Base-by-base conservation (phyloP, 1,140 invertebrate genomes). In the Aethina tumida region DNA sequence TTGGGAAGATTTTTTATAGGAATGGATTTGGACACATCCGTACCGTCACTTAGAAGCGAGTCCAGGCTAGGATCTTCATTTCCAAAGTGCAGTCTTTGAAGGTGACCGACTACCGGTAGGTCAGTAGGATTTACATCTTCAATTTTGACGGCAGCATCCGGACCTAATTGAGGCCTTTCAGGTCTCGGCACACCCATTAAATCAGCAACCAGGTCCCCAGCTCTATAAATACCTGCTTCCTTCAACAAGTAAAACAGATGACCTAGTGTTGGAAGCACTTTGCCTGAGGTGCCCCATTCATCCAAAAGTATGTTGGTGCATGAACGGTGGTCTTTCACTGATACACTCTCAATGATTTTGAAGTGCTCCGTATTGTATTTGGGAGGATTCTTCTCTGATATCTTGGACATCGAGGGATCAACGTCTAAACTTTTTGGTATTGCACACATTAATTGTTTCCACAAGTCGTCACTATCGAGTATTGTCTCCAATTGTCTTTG, bases 201-300 rank as follows among this genome's bases (percentile, higher is more conserved):
- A 37, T 47, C 53, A n/a, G 81, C 73, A 20, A 90, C 66, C 66
- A 76, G 82, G 65, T 89, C 84, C n/a, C 82, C 82, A 17, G 82
- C 84, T 67, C 79, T 67, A 47, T 71, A 83, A 10, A 88, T 65
- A 56, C 84, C 64, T 2, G 75, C 72, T 57, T 77, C 67, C 1
- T 70, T 52, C 8, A 86, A 60, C 24, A 85, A 61, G 10, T 77
- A 51, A 3, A 81, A 58, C n/a, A 89, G 58, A 17, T 66, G 60
- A 8, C 63, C 55, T 3, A 87, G 56, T 1, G 72, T 79, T 4
- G 85, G 82, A 24, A 82, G 67, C 1, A 65, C 60, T 51, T 64
- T 69, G 1, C 84, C 84, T 41, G 81, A 83, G 1, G 81, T 85
- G 10, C 79, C 71, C 86, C 85, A 90, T 65, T 91, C 85, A 24